A percentile compares a stretch with the other conserved stretches of the same genome.
Evolutionary conservation across 1,140 invertebrate species (phyloP).

Genomic region (Pentalonia nigronervosa): DNA sequence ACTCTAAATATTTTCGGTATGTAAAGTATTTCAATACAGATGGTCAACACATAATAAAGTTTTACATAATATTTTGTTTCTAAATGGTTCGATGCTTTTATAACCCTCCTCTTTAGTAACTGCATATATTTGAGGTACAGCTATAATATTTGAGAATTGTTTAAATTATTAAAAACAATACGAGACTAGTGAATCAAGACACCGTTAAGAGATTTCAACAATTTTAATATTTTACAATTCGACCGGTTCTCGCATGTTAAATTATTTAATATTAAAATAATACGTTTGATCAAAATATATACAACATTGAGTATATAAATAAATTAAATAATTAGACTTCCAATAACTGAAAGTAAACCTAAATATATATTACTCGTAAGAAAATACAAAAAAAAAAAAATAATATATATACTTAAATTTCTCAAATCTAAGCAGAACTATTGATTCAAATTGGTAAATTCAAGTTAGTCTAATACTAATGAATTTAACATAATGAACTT

Average conservation of each 20-base stretch:
- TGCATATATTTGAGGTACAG: background rate
- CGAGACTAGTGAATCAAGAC: background rate
- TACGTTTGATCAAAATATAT: background rate
- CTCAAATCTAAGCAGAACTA: no score
- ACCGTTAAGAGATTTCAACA: background rate
- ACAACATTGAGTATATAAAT: background rate
- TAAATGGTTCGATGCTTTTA: conserved; percentile 34
- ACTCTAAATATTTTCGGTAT: conserved; percentile 47
- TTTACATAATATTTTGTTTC: conserved; percentile 3
- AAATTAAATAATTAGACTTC: background rate
- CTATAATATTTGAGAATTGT: background rate
- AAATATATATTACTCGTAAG: background rate
- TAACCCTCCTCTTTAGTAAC: background rate
- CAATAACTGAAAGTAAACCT: background rate
- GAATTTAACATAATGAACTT: no score
- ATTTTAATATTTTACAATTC: background rate
- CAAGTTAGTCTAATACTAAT: no score
- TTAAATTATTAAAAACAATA: background rate
- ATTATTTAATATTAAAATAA: background rate
- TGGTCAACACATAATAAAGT: conserved; percentile 22
- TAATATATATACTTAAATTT: background rate
- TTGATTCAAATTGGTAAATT: no score
- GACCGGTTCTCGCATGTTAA: background rate
- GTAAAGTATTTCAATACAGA: conserved; percentile 25
- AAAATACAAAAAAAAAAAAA: conserved; percentile 8